phyloP scores from a whole-genome alignment of 2,888 invertebrate species.

The Xestobium rufovillosum region DNA sequence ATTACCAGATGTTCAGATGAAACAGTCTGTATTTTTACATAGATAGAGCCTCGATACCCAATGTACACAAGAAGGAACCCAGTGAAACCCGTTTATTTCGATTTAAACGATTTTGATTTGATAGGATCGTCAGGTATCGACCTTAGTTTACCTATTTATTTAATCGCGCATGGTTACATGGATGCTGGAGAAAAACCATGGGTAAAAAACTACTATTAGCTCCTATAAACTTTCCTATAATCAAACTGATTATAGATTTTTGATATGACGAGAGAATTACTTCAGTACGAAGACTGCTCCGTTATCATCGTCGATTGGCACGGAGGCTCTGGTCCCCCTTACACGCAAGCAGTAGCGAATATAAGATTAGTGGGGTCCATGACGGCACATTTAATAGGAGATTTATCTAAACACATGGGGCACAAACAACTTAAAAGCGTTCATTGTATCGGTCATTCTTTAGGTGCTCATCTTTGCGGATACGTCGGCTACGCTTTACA shows the following conservation, averaged over 20 bases:
- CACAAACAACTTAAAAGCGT: slow-evolving; percentile 53
- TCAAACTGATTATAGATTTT: slow-evolving; percentile 46
- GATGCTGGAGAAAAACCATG: slow-evolving; percentile 75
- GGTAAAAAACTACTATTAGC: slow-evolving; percentile 46
- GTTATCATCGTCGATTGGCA: slow-evolving; percentile 82
- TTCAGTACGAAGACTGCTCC: slow-evolving; percentile 63
- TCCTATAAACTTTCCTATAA: background rate
- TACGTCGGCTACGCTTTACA: slow-evolving; percentile 74
- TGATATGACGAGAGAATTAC: slow-evolving; percentile 63
- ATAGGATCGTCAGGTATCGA: slow-evolving; percentile 57
- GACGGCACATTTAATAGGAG: slow-evolving; percentile 61
- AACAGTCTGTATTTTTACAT: slow-evolving; percentile 26
- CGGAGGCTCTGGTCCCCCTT: slow-evolving; percentile 78
- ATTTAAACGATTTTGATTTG: slow-evolving; percentile 58
- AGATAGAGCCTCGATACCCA: slow-evolving; percentile 56
- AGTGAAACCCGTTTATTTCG: slow-evolving; percentile 52
- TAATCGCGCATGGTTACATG: slow-evolving; percentile 81
- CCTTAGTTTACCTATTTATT: slow-evolving; percentile 57
- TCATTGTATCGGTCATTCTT: slow-evolving; percentile 80
- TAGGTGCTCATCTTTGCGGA: slow-evolving; percentile 78
- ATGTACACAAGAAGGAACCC: slow-evolving; percentile 50
- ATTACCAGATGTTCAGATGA: background rate
- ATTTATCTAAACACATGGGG: slow-evolving; percentile 41
- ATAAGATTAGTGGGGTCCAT: slow-evolving; percentile 79
- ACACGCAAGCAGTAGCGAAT: slow-evolving; percentile 88